Evolutionary conservation across 2,797 vertebrate genomes (phyloP).

Genomic region (Synanceia verrucosa): DNA sequence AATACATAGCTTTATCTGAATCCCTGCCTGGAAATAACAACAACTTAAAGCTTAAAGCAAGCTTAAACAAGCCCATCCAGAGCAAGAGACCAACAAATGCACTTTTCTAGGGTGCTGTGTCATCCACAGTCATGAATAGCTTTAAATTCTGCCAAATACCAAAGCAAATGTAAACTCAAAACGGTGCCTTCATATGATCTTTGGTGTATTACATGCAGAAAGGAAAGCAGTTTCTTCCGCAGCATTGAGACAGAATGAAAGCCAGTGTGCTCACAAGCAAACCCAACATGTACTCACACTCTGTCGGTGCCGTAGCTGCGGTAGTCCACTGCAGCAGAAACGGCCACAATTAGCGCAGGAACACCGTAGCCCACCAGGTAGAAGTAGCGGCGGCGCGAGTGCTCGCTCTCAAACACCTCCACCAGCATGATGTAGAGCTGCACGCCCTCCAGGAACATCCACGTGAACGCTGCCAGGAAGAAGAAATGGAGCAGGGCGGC

Average conservation of each 20-base stretch:
- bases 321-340: constrained; percentile 96
- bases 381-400: constrained; percentile 93
- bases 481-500: constrained; percentile 98
- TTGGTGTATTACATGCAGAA: background rate
- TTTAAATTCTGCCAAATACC: background rate
- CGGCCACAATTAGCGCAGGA: constrained; percentile 93
- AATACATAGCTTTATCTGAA: background rate
- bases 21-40: background rate
- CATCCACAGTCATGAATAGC: background rate
- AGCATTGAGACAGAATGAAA: background rate
- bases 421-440: constrained; percentile 99
- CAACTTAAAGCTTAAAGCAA: no score
- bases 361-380: constrained; percentile 96
- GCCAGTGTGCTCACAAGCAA: background rate
- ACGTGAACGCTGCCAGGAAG: constrained; percentile 98
- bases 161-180: background rate
- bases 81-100: background rate
- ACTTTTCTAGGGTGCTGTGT: background rate
- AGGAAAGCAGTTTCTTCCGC: background rate
- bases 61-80: background rate
- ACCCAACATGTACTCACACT: constrained; percentile 87
- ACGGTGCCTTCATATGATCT: background rate
- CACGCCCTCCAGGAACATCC: constrained; percentile 99
- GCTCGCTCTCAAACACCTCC: constrained; percentile 97
- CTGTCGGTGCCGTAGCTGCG: constrained; percentile 95